Evolutionary conservation across 2,113 vertebrate genomes (phyloP), one percentile per base, ranked within the genome.

Genomic region (Nycticorax nycticorax): DNA sequence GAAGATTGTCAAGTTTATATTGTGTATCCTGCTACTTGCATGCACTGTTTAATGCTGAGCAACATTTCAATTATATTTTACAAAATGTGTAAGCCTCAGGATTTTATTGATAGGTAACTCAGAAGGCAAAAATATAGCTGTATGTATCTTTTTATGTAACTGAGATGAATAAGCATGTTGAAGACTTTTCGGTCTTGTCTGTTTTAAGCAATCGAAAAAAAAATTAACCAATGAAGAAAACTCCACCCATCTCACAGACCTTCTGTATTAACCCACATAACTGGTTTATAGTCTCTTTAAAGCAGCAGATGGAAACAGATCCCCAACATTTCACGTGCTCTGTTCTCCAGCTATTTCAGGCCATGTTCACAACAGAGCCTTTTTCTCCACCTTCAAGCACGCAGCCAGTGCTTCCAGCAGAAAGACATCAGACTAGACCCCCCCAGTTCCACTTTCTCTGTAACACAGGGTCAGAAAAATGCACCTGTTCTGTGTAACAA

Each of bases 241-340:
- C 11, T 28, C 68, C 50, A 66, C 9, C 23, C 9, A 63, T 53
- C 20, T 87, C 60, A 27, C n/a, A 87, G 28, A 48, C 62, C 13
- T 62, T 35, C 59, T 78, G 12, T 13, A 53, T 30, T 59, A 59
- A 79, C 19, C 6, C 37, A 52, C 41, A 6, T 55, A 85, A 66
- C 13, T n/a, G 15, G 3, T 41, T 80, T 74, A 41, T 0, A 63
- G 50, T 16, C 12, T 71, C 41, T 59, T 6, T 67, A 20, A 91
- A 67, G 64, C 18, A 78, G 45, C 26, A 47, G n/a, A 19, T 33
- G 24, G 67, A 80, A 88, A 83, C 3, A 82, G 53, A 68, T 27
- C 26, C 5, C 14, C 10, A 75, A 0, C 0, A 1, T 28, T 81
- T 59, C 26, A 14, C 0, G 4, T 20, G 13, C 6, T 74, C 60